These are phyloP conservation scores for Ochotona curzoniae DNA, from an alignment of 2,113 vertebrate genomes.

Conservation along the genomic window DNA sequence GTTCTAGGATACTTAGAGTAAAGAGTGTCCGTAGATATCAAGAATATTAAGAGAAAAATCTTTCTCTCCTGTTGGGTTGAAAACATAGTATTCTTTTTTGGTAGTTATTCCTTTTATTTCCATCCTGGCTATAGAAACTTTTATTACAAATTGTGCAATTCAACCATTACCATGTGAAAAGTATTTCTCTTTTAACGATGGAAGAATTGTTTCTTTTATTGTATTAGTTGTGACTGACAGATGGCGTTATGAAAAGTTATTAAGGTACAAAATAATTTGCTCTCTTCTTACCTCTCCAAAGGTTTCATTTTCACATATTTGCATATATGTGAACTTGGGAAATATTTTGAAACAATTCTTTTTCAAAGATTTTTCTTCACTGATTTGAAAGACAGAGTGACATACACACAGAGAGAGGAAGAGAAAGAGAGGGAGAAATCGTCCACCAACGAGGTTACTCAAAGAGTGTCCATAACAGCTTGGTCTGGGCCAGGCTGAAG, in stretches of 20 bases:
- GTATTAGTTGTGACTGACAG: constrained; percentile 54
- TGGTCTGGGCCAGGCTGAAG: too few species aligned
- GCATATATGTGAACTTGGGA: not conserved
- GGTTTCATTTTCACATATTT: constrained; percentile 52
- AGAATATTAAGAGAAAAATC: not conserved
- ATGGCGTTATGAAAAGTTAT: constrained; percentile 60
- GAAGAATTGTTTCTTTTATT: constrained; percentile 31
- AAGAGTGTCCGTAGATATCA: not conserved
- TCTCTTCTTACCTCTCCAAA: constrained; percentile 50
- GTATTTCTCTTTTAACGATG: not conserved
- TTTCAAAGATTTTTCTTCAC: not conserved
- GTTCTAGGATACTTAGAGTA: not conserved
- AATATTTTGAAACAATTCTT: not conserved
- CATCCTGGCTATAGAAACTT: not conserved
- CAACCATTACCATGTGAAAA: constrained; percentile 5
- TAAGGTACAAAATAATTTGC: constrained; percentile 38
- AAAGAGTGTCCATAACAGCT: too few species aligned
- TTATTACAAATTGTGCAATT: constrained; percentile 23
- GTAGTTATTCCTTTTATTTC: not conserved
- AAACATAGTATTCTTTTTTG: not conserved
- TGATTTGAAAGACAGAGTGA: too few species aligned
- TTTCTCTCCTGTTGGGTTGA: not conserved
- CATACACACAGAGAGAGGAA: too few species aligned
- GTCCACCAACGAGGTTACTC: too few species aligned
- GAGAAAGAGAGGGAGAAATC: too few species aligned